Evolutionary conservation across 2,797 vertebrate genomes (phyloP).

Genomic region (Chanos chanos): DNA sequence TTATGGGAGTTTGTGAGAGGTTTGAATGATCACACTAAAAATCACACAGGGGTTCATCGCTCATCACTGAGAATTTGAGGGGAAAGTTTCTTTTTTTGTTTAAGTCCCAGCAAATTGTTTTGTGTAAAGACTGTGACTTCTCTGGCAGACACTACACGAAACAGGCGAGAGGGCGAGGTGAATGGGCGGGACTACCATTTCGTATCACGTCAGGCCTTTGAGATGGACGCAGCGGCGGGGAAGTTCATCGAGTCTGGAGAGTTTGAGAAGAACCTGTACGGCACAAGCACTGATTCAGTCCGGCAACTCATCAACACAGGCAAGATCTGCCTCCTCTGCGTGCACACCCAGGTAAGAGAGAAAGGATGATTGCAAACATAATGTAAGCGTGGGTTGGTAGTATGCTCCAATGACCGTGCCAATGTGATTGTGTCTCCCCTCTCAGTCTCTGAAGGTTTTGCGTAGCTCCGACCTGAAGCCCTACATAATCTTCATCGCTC

Average conservation of each 20-base stretch:
- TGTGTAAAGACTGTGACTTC: not conserved
- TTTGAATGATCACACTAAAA: too few relatives aligned
- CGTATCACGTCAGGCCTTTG: slow-evolving; percentile 88
- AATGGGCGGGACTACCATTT: slow-evolving; percentile 94
- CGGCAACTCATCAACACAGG: slow-evolving; percentile 96
- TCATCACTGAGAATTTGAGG: too few relatives aligned
- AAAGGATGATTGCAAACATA: not conserved
- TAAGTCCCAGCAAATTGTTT: not conserved
- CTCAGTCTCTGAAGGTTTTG: slow-evolving; percentile 87
- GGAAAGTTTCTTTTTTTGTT: too few relatives aligned
- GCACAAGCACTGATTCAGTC: slow-evolving; percentile 91
- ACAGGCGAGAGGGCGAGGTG: slow-evolving; percentile 83
- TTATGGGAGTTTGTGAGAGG: not conserved
- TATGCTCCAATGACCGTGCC: too few relatives aligned
- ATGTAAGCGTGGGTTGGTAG: not conserved
- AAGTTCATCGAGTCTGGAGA: slow-evolving; percentile 96
- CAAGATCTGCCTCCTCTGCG: slow-evolving; percentile 93
- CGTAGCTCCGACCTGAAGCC: slow-evolving; percentile 97
- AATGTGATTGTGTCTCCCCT: slow-evolving; percentile 5
- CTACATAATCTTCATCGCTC: slow-evolving; percentile 97
- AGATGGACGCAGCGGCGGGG: slow-evolving; percentile 83
- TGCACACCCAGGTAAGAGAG: slow-evolving; percentile 86
- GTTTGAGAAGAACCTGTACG: slow-evolving; percentile 96
- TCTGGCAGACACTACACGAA: slow-evolving; percentile 86
- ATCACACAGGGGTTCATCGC: too few relatives aligned